phyloP scores from a whole-genome alignment of 2,888 invertebrate species.

The Elmis aenea region DNA sequence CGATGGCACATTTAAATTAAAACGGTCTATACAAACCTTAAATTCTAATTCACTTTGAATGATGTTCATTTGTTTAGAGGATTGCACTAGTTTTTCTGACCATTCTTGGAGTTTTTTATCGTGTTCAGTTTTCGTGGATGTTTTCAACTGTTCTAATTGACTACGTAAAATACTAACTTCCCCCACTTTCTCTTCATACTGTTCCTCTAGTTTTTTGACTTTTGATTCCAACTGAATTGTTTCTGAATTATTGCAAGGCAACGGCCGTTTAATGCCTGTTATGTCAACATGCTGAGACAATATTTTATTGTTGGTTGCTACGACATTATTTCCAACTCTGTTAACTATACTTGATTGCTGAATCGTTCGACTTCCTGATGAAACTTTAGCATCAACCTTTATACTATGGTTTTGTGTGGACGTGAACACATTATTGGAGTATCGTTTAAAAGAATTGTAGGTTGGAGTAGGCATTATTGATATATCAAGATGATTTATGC shows the following conservation, averaged over 20 bases:
- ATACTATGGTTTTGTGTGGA: constrained; percentile 29
- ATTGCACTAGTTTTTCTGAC: constrained; percentile 47
- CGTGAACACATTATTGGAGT: constrained; percentile 20
- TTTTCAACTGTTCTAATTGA: constrained; percentile 50
- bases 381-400: too few relatives aligned
- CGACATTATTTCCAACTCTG: too few relatives aligned
- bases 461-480: too few relatives aligned
- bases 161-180: constrained; percentile 54
- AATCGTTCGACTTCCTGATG: too few relatives aligned
- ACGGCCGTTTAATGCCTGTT: too few relatives aligned
- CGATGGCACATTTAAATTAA: not conserved
- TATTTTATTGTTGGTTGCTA: too few relatives aligned
- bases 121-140: constrained; percentile 46
- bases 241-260: too few relatives aligned
- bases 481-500: too few relatives aligned
- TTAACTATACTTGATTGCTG: too few relatives aligned
- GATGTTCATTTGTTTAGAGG: constrained; percentile 47
- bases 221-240: constrained; percentile 26
- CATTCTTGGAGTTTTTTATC: constrained; percentile 49
- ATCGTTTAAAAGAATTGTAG: constrained; percentile 30
- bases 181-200: constrained; percentile 54
- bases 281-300: too few relatives aligned
- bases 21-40: constrained; percentile 43
- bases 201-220: constrained; percentile 39
- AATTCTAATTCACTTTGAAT: constrained; percentile 54